A percentile compares a stretch with the other conserved stretches of the same genome.
Conservation (phyloP, 2,888 invertebrate genomes). For the Archips crataeganus region DNA sequence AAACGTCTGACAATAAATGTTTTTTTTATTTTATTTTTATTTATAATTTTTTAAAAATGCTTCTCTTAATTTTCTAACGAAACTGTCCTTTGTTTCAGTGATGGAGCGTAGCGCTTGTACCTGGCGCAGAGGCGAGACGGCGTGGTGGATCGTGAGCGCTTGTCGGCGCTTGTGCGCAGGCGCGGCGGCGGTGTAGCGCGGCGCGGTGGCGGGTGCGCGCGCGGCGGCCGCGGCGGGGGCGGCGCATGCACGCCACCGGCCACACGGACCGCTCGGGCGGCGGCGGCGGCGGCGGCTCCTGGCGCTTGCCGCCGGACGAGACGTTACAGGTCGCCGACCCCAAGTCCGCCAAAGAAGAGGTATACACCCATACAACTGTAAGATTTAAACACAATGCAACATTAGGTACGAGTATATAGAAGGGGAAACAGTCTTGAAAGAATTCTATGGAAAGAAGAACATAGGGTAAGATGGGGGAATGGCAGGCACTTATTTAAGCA, state of each 20-base stretch:
- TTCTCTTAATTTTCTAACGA: background rate
- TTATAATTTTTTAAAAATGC: too few species aligned
- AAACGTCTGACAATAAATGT: too few species aligned
- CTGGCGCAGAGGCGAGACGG: conserved; percentile 55
- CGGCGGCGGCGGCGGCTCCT: conserved; percentile 89
- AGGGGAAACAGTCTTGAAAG: too few species aligned
- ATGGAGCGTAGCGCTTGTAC: conserved; percentile 66
- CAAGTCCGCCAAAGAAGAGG: conserved; percentile 91
- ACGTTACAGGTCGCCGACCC: conserved; percentile 96
- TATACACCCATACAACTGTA: conserved; percentile 49
- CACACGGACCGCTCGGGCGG: conserved; percentile 93
- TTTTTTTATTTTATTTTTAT: too few species aligned
- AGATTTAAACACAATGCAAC: too few species aligned
- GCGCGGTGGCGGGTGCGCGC: conserved; percentile 87
- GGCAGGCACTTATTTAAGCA: too few species aligned
- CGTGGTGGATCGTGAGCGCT: conserved; percentile 53
- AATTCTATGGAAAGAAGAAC: too few species aligned
- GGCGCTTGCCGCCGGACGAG: conserved; percentile 97
- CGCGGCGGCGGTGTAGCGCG: conserved; percentile 76
- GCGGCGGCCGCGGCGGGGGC: conserved; percentile 82
- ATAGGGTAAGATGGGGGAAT: too few species aligned
- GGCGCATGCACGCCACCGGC: conserved; percentile 96
- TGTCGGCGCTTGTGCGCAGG: conserved; percentile 52
- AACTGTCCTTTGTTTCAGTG: conserved; percentile 51
- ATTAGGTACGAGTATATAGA: too few species aligned